These are phyloP conservation scores for Eristalis intricaria DNA, from an alignment of 2,888 invertebrate genomes.

Conservation along the genomic window DNA sequence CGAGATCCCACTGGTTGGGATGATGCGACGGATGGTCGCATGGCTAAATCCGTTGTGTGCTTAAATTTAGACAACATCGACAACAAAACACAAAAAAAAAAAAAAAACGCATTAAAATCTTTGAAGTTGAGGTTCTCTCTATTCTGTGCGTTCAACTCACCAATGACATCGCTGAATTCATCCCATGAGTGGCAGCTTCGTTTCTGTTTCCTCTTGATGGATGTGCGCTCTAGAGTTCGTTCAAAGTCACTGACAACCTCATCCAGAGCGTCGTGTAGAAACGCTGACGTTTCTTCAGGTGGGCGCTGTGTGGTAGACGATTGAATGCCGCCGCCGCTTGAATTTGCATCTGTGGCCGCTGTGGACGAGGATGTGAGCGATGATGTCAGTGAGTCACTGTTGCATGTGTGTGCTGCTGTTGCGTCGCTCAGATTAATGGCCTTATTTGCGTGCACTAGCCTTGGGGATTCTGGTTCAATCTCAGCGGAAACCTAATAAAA, in stretches of 20 bases:
- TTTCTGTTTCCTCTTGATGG: slow-evolving; percentile 78
- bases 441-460: slow-evolving; percentile 65
- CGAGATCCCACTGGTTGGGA: slow-evolving; percentile 3
- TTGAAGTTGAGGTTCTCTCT: slow-evolving; percentile 26
- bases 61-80: slow-evolving; percentile 33
- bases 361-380: slow-evolving; percentile 78
- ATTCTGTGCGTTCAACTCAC: slow-evolving; percentile 74
- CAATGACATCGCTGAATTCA: slow-evolving; percentile 76
- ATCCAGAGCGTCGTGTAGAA: slow-evolving; percentile 82
- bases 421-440: slow-evolving; percentile 30
- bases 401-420: slow-evolving; percentile 34
- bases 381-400: slow-evolving; percentile 72
- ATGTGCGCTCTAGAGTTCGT: slow-evolving; percentile 84
- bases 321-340: slow-evolving; percentile 69
- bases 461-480: slow-evolving; percentile 79
- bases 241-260: slow-evolving; percentile 88
- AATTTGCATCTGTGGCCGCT: slow-evolving; percentile 74
- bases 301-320: slow-evolving; percentile 75
- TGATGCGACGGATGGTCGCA: slow-evolving; percentile 15
- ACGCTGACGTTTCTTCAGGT: slow-evolving; percentile 80
- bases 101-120: slow-evolving; percentile 7
- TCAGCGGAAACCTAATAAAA: slow-evolving; percentile 77
- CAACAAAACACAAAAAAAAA: no score
- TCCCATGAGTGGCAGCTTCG: slow-evolving; percentile 75
- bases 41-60: slow-evolving; percentile 31